Percentiles rank a stretch among this genome's conserved stretches.
phyloP scores from a whole-genome alignment of 1,140 invertebrate genomes.

The Tribolium madens region DNA sequence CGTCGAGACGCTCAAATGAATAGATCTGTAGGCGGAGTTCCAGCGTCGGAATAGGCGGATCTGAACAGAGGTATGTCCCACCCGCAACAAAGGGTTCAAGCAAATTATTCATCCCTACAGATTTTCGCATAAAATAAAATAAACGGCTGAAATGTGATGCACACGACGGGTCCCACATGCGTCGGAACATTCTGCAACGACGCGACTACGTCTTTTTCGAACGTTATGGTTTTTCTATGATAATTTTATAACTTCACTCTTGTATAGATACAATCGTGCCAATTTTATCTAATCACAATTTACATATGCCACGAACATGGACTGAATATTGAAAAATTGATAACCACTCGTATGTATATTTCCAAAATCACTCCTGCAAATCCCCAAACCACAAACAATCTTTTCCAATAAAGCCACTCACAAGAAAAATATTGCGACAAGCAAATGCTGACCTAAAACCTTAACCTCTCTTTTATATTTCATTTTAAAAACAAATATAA shows the following conservation, averaged over 20 bases:
- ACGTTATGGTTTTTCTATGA: slow-evolving; percentile 54
- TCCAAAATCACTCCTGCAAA: slow-evolving; percentile 2
- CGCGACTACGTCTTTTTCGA: slow-evolving; percentile 42
- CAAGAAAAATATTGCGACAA: not conserved
- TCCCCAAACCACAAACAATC: slow-evolving; percentile 1
- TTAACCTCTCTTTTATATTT: too few species aligned
- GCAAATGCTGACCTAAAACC: too few species aligned
- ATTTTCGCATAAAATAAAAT: slow-evolving; percentile 61
- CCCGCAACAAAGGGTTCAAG: slow-evolving; percentile 62
- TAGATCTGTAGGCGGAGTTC: slow-evolving; percentile 62
- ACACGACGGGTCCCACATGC: slow-evolving; percentile 55
- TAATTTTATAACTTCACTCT: slow-evolving; percentile 51
- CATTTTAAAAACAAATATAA: too few species aligned
- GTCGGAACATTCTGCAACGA: slow-evolving; percentile 40
- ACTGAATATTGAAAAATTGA: slow-evolving; percentile 40
- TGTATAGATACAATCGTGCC: slow-evolving; percentile 41
- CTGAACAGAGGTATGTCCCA: slow-evolving; percentile 61
- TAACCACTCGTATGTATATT: slow-evolving; percentile 12
- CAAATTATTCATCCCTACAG: slow-evolving; percentile 64
- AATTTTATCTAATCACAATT: slow-evolving; percentile 46
- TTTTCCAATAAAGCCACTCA: not conserved
- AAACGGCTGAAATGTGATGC: slow-evolving; percentile 51
- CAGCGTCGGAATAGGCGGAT: slow-evolving; percentile 60
- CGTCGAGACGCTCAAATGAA: slow-evolving; percentile 62
- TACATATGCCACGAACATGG: slow-evolving; percentile 36